A percentile compares a stretch with the other conserved stretches of the same genome.
These are phyloP conservation scores for Cephus cinctus DNA, from an alignment of 1,140 invertebrate genomes.

Conservation along the genomic window DNA sequence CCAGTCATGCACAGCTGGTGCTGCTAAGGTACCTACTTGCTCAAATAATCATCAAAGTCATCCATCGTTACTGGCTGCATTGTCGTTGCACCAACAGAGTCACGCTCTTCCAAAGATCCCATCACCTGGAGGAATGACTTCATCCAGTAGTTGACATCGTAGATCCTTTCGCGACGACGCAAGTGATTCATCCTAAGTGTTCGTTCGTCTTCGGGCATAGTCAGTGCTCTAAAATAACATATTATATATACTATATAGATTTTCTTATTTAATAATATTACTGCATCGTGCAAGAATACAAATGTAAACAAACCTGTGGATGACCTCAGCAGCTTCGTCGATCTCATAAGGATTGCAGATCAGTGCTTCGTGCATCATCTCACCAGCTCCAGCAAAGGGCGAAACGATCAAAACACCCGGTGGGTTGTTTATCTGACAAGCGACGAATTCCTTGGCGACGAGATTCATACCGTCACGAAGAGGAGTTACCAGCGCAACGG, in stretches of 20 bases:
- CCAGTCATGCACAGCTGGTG: slow-evolving; percentile 37
- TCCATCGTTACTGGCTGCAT: slow-evolving; percentile 85
- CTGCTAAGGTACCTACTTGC: slow-evolving; percentile 63
- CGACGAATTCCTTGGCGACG: slow-evolving; percentile 91
- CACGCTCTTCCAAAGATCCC: slow-evolving; percentile 76
- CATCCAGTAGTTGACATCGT: slow-evolving; percentile 90
- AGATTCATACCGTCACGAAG: slow-evolving; percentile 91
- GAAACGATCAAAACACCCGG: slow-evolving; percentile 88
- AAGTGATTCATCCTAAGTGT: slow-evolving; percentile 84
- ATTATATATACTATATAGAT: no score
- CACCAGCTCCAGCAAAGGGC: slow-evolving; percentile 86
- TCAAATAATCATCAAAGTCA: slow-evolving; percentile 83
- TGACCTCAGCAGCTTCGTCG: slow-evolving; percentile 81
- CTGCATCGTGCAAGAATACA: not conserved
- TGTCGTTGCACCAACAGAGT: slow-evolving; percentile 75
- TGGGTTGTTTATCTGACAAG: slow-evolving; percentile 84
- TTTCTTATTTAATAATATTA: not conserved
- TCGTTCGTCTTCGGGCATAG: slow-evolving; percentile 87
- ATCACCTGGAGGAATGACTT: slow-evolving; percentile 83
- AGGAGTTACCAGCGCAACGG: slow-evolving; percentile 83
- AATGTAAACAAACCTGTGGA: slow-evolving; percentile 63
- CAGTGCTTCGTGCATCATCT: slow-evolving; percentile 88
- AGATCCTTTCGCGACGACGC: slow-evolving; percentile 73
- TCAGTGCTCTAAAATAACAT: slow-evolving; percentile 72
- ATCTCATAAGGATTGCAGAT: slow-evolving; percentile 90